phyloP scores from a whole-genome alignment of 2,797 vertebrate species.

The Clarias fuscus region DNA sequence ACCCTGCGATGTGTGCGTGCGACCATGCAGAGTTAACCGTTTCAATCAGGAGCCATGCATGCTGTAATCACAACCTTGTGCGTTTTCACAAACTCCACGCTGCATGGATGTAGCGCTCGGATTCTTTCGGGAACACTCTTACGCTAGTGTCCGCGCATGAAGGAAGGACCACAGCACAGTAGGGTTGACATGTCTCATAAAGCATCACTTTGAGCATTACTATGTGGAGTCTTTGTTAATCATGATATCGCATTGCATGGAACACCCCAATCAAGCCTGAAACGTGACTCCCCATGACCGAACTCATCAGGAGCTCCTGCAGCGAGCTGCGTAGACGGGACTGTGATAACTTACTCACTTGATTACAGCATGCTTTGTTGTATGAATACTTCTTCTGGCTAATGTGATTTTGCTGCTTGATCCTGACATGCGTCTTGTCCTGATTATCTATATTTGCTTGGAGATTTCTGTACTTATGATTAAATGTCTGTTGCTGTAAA shows the following conservation, averaged over 20 bases:
- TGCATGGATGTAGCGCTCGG: constrained; percentile 27
- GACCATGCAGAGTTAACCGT: constrained; percentile 49
- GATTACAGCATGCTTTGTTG: neutral
- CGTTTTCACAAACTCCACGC: constrained; percentile 42
- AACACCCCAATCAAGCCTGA: neutral
- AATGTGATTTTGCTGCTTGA: neutral
- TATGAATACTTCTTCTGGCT: neutral
- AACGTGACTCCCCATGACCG: neutral
- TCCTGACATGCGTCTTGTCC: neutral
- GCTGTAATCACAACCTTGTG: constrained; percentile 55
- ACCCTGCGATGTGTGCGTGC: constrained; percentile 49
- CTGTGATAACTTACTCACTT: neutral
- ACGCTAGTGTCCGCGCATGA: constrained; percentile 7
- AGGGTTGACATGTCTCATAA: constrained; percentile 8
- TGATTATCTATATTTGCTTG: neutral
- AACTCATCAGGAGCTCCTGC: constrained; percentile 10
- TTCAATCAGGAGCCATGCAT: constrained; percentile 49
- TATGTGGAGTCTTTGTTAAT: constrained; percentile 15
- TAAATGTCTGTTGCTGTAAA: neutral
- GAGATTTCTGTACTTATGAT: neutral
- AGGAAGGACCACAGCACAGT: constrained; percentile 16
- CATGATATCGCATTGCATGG: constrained; percentile 18
- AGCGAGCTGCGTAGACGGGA: neutral
- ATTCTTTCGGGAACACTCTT: constrained; percentile 1
- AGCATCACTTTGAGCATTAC: neutral